Percentiles rank a stretch among this genome's conserved stretches.
These are phyloP conservation scores for Nemurella pictetii DNA, from an alignment of 2,888 invertebrate species.

Conservation along the genomic window DNA sequence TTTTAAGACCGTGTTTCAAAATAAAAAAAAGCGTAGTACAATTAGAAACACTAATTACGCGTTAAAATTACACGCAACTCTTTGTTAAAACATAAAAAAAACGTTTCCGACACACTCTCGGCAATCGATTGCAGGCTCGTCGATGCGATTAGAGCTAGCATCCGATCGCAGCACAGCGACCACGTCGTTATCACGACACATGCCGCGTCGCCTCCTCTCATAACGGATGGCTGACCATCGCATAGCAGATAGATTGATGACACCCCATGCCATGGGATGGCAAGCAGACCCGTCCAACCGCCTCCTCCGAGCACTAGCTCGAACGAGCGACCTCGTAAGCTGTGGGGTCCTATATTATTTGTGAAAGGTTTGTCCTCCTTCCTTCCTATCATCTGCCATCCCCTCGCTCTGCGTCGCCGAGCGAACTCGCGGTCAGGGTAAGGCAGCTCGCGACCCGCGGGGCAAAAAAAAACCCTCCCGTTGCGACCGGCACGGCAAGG, in stretches of 20 bases:
- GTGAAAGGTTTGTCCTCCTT: background rate
- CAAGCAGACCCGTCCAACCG: background rate
- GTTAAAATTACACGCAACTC: no score
- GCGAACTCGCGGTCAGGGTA: constrained; percentile 11
- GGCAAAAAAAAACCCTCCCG: background rate
- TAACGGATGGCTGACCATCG: background rate
- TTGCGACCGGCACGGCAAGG: background rate
- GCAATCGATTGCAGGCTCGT: background rate
- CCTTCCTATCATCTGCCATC: background rate
- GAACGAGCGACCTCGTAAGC: background rate
- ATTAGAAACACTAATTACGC: no score
- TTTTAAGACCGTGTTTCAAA: no score
- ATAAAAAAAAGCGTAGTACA: no score
- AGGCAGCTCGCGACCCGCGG: constrained; percentile 7
- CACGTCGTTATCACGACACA: background rate
- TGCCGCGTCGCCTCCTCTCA: background rate
- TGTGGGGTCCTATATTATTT: background rate
- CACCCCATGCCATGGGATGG: background rate
- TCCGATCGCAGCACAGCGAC: background rate
- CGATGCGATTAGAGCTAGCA: background rate
- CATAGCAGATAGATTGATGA: background rate
- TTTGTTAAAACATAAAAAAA: no score
- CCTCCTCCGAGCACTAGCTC: background rate
- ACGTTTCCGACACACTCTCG: background rate
- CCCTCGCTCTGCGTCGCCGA: background rate